These are phyloP conservation scores for Pseudorectes ferrugineus DNA, from an alignment of 2,113 vertebrate species.

Conservation along the genomic window DNA sequence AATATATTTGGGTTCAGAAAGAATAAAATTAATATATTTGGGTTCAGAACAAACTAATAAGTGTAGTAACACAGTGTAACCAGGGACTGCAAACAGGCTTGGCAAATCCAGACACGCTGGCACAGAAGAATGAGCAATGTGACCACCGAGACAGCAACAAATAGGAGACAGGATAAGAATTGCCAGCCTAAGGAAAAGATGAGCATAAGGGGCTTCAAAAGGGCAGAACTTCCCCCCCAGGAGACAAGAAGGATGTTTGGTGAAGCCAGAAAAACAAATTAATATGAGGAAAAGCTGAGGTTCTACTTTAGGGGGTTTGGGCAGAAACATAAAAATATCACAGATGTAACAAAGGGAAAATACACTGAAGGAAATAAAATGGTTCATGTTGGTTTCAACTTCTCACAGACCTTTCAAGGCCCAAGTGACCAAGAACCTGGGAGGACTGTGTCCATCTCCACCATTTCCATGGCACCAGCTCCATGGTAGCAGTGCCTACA, in stretches of 20 bases:
- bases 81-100: background rate
- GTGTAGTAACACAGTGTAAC: background rate
- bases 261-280: background rate
- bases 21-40: background rate
- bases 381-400: rapidly evolving
- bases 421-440: background rate
- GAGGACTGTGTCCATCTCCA: background rate
- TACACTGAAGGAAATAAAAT: background rate
- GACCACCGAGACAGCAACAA: background rate
- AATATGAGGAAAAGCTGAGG: background rate
- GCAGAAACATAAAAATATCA: background rate
- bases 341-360: background rate
- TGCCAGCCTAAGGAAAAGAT: background rate
- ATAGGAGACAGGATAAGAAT: background rate
- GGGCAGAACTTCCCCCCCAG: background rate
- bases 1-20: background rate
- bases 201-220: background rate
- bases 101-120: background rate
- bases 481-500: background rate
- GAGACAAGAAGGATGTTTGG: background rate
- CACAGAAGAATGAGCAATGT: background rate
- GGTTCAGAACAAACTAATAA: background rate
- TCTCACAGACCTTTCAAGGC: background rate
- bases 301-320: background rate
- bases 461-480: background rate